phyloP scores from a whole-genome alignment of 2,888 invertebrate genomes.

The Drosophila anceps region DNA sequence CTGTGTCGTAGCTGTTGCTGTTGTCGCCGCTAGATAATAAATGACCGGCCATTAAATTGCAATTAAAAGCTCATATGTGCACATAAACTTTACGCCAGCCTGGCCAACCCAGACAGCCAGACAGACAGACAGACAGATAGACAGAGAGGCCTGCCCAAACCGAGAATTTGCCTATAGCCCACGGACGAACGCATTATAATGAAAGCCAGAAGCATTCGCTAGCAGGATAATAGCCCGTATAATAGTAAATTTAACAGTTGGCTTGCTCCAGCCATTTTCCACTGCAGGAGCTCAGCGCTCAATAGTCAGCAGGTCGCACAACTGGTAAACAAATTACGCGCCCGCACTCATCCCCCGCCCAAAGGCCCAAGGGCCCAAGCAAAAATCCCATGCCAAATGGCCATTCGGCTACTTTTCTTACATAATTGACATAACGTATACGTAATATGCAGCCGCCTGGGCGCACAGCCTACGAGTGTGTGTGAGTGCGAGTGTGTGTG shows the following conservation, averaged over 20 bases:
- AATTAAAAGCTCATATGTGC: slow-evolving; percentile 84
- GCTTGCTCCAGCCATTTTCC: slow-evolving; percentile 61
- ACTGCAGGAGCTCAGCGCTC: slow-evolving; percentile 41
- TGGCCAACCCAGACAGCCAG: slow-evolving; percentile 35
- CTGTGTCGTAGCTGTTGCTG: slow-evolving; percentile 48
- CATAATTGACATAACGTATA: slow-evolving; percentile 77
- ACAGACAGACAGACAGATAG: slow-evolving; percentile 28
- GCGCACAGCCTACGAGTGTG: slow-evolving; percentile 19
- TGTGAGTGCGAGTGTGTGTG: slow-evolving; percentile 15
- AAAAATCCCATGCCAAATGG: slow-evolving; percentile 55
- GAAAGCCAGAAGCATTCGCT: slow-evolving; percentile 49
- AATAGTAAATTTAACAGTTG: slow-evolving; percentile 81
- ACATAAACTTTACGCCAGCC: slow-evolving; percentile 74
- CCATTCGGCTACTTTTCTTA: slow-evolving; percentile 70
- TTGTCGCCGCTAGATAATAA: slow-evolving; percentile 82
- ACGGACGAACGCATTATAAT: slow-evolving; percentile 65
- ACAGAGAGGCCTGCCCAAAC: slow-evolving; percentile 30
- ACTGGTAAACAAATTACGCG: slow-evolving; percentile 79
- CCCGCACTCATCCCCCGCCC: background rate
- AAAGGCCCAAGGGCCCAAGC: background rate
- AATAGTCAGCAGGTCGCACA: slow-evolving; percentile 50
- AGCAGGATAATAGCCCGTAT: slow-evolving; percentile 78
- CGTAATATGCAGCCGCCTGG: slow-evolving; percentile 62
- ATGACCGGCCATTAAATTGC: slow-evolving; percentile 84
- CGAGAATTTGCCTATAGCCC: slow-evolving; percentile 63